Conservation (phyloP, 2,797 vertebrate species). For the Phoebastria nigripes region DNA sequence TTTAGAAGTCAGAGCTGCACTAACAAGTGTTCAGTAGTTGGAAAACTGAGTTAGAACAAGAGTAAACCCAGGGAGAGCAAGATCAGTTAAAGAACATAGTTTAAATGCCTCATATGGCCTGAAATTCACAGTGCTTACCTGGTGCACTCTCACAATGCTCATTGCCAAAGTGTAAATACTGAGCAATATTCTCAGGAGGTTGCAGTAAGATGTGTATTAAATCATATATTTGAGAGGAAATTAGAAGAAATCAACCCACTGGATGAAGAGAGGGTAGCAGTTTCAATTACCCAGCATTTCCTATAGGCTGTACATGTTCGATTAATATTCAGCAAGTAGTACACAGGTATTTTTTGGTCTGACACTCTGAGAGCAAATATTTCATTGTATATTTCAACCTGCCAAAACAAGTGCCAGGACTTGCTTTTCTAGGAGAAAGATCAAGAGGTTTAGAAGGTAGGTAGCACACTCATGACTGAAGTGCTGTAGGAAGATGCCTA, state of each 20-base stretch:
- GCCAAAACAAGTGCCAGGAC: background rate
- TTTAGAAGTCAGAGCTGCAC: background rate
- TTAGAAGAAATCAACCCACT: background rate
- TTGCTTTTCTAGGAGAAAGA: background rate
- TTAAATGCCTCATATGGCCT: background rate
- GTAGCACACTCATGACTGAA: background rate
- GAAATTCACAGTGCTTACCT: background rate
- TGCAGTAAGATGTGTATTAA: background rate
- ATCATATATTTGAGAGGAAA: background rate
- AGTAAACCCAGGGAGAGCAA: background rate
- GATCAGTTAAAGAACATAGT: background rate
- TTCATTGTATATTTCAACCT: background rate
- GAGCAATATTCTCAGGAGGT: background rate
- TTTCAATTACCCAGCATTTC: background rate
- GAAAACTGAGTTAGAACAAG: background rate
- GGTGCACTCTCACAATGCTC: background rate
- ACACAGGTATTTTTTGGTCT: background rate
- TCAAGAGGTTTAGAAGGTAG: background rate
- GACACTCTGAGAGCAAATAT: background rate
- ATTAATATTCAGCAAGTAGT: background rate
- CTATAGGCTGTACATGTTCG: background rate
- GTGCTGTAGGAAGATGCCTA: background rate
- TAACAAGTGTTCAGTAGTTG: background rate
- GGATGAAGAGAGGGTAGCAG: background rate
- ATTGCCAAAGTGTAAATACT: background rate